phyloP scores from a whole-genome alignment of 2,888 invertebrate species.

The Platerodrilus igneus region DNA sequence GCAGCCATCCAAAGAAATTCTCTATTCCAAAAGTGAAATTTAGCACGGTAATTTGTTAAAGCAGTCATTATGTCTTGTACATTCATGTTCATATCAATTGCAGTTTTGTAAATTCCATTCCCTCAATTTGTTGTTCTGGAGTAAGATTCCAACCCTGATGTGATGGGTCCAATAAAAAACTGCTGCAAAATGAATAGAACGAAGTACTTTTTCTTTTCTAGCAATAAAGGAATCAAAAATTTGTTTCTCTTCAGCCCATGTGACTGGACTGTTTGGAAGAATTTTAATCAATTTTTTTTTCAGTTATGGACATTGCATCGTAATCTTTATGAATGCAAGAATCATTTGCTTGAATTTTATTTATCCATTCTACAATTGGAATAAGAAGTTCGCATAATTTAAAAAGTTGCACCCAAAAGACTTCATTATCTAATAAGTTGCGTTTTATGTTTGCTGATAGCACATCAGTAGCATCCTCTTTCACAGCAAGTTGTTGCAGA shows the following conservation, averaged over 20 bases:
- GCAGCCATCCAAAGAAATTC: neutral
- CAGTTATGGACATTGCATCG: neutral
- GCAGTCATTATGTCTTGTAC: neutral
- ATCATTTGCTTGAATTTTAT: too few relatives aligned
- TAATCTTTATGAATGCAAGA: slow-evolving; percentile 1
- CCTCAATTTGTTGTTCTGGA: neutral
- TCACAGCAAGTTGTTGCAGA: too few relatives aligned
- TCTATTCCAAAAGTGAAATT: neutral
- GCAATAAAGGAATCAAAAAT: neutral
- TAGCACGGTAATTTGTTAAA: neutral
- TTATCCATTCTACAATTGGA: too few relatives aligned
- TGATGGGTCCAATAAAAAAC: neutral
- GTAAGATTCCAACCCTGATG: neutral
- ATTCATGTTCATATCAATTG: neutral
- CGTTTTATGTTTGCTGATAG: too few relatives aligned
- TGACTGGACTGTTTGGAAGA: neutral
- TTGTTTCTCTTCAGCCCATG: neutral
- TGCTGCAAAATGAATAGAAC: neutral
- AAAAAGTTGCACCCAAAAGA: too few relatives aligned
- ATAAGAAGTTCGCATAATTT: too few relatives aligned
- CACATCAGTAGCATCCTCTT: too few relatives aligned
- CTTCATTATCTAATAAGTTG: too few relatives aligned
- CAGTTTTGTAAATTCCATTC: neutral
- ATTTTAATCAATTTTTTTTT: neutral
- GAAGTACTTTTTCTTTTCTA: neutral